Conservation (phyloP, 1,140 invertebrate genomes). For the Drosophila tristis region DNA sequence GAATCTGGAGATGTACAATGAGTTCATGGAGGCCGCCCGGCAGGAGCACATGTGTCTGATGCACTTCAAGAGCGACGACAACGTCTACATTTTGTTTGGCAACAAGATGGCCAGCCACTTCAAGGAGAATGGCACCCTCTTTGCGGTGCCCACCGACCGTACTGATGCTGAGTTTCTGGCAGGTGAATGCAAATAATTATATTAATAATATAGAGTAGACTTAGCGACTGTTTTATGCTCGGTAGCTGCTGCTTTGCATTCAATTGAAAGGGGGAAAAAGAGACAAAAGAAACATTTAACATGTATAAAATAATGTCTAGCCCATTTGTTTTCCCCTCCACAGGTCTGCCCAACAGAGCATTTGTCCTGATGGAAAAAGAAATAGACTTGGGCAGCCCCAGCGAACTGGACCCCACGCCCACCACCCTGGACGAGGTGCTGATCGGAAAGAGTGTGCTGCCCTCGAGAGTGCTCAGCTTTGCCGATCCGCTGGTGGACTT, state of each 20-base stretch:
- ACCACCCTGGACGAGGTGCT: constrained; percentile 65
- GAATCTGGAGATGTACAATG: constrained; percentile 74
- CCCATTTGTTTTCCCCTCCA: background rate
- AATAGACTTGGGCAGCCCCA: constrained; percentile 60
- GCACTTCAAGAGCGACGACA: constrained; percentile 79
- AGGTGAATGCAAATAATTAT: constrained; percentile 38
- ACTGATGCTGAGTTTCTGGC: constrained; percentile 66
- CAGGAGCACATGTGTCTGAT: constrained; percentile 81
- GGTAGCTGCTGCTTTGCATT: background rate
- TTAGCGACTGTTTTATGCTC: background rate
- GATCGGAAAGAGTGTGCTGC: constrained; percentile 64
- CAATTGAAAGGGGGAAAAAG: too few species aligned
- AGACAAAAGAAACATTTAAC: too few species aligned
- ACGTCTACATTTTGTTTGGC: constrained; percentile 78
- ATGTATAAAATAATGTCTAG: background rate
- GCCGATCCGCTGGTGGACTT: constrained; percentile 68
- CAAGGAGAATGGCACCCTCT: constrained; percentile 76
- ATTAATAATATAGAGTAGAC: background rate
- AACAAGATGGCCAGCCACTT: constrained; percentile 76
- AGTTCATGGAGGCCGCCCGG: constrained; percentile 78
- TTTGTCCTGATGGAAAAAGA: constrained; percentile 80
- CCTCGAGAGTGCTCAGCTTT: constrained; percentile 68
- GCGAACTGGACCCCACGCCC: constrained; percentile 51
- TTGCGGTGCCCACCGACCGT: constrained; percentile 72
- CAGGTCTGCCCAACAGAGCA: constrained; percentile 70